Evolutionary conservation across 2,888 invertebrate species (phyloP).

Genomic region (Junonia oenone): DNA sequence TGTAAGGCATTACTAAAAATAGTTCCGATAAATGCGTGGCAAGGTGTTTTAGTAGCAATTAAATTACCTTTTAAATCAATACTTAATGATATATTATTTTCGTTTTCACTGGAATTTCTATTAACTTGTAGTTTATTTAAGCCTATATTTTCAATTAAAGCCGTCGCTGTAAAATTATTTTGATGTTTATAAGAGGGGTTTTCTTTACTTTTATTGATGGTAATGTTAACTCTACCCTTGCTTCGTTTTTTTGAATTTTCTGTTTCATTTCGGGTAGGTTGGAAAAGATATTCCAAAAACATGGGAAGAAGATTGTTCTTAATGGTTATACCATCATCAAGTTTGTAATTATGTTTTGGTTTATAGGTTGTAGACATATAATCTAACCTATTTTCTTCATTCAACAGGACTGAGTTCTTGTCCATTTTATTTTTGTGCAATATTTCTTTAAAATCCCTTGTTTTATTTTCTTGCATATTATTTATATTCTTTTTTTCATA

Average conservation of each 20-base stretch:
- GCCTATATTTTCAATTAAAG: background rate
- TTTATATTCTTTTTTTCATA: background rate
- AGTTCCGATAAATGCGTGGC: slow-evolving; percentile 66
- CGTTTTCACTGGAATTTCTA: slow-evolving; percentile 7
- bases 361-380: background rate
- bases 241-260: slow-evolving; percentile 2
- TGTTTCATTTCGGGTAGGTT: slow-evolving; percentile 8
- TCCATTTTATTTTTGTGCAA: background rate
- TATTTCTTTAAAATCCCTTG: background rate
- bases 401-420: background rate
- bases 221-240: background rate
- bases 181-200: background rate
- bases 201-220: background rate
- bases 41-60: slow-evolving; percentile 55
- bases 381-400: background rate
- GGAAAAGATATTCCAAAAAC: slow-evolving; percentile 52
- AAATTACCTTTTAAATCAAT: slow-evolving; percentile 66
- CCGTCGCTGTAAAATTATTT: background rate
- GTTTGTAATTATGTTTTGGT: background rate
- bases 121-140: background rate
- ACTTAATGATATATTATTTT: slow-evolving; percentile 30
- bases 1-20: slow-evolving; percentile 54
- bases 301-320: slow-evolving; percentile 42
- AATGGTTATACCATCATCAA: slow-evolving; percentile 27
- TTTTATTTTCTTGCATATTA: background rate